Evolutionary conservation across 1,140 invertebrate genomes (phyloP).

Genomic region (Brachionus calyciflorus): DNA sequence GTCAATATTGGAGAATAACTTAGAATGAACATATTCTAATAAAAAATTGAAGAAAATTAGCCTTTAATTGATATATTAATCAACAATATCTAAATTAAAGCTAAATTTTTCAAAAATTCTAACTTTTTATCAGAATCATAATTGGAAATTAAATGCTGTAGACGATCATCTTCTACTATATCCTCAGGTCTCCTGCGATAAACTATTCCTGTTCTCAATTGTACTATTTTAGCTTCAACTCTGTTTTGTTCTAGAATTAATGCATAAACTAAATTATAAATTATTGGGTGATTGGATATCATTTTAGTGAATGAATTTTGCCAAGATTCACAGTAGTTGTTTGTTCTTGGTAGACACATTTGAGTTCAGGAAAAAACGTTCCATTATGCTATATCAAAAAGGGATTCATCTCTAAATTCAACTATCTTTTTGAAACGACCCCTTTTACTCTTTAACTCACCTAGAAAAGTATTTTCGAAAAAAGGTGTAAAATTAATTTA

Average conservation of each 20-base stretch:
- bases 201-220: neutral
- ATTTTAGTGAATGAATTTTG: neutral
- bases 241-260: neutral
- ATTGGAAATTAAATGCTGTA: no score
- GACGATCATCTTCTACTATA: no score
- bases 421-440: neutral
- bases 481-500: neutral
- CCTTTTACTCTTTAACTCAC: neutral
- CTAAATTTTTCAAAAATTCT: no score
- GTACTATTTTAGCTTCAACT: neutral
- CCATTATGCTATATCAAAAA: neutral
- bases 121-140: no score
- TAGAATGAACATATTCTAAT: no score
- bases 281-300: neutral
- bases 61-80: no score
- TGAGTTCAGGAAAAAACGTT: neutral
- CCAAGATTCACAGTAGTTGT: conserved; percentile 17
- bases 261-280: neutral
- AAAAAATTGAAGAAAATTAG: no score
- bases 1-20: no score
- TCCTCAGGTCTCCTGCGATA: no score
- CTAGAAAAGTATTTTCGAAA: no score
- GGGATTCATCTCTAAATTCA: neutral
- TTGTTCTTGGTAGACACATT: neutral
- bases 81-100: no score